Percentiles rank a stretch among this genome's conserved stretches.
phyloP scores from a whole-genome alignment of 1,140 invertebrate genomes.

The Calycopis cecrops region DNA sequence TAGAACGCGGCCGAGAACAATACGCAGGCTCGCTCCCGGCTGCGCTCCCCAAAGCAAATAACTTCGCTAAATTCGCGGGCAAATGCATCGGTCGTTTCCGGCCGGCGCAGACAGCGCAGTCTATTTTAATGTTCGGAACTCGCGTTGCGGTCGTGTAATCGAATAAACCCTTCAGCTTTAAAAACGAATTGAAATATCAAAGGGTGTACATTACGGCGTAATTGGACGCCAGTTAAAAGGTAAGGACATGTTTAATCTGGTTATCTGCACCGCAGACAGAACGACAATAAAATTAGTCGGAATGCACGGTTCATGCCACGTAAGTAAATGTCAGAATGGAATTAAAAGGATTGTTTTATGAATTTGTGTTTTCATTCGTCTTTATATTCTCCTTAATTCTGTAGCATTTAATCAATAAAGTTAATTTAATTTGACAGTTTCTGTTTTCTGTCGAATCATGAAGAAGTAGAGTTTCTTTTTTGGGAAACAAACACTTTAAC shows the following conservation, averaged over 20 bases:
- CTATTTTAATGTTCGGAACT: conserved; percentile 23
- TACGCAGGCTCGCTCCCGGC: conserved; percentile 28
- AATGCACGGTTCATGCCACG: neutral
- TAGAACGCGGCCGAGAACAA: conserved; percentile 37
- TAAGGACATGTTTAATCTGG: conserved; percentile 7
- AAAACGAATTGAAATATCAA: conserved; percentile 10
- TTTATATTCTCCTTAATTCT: no score
- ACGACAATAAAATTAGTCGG: conserved; percentile 7
- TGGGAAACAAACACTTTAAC: no score
- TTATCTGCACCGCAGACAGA: conserved; percentile 7
- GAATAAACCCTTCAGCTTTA: conserved; percentile 4
- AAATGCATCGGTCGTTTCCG: conserved; percentile 31
- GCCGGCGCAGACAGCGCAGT: conserved; percentile 18
- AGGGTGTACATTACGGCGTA: neutral
- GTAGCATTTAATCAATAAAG: no score
- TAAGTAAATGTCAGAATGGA: neutral
- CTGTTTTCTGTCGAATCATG: no score
- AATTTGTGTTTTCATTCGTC: neutral
- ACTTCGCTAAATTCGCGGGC: conserved; percentile 39
- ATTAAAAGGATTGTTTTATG: neutral
- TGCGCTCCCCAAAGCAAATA: conserved; percentile 29
- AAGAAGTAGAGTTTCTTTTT: no score
- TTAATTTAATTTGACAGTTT: no score
- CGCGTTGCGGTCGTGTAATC: conserved; percentile 14
- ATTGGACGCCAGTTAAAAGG: conserved; percentile 4